Conservation (phyloP, 2,888 invertebrate genomes). For the Brachypterus glaber region DNA sequence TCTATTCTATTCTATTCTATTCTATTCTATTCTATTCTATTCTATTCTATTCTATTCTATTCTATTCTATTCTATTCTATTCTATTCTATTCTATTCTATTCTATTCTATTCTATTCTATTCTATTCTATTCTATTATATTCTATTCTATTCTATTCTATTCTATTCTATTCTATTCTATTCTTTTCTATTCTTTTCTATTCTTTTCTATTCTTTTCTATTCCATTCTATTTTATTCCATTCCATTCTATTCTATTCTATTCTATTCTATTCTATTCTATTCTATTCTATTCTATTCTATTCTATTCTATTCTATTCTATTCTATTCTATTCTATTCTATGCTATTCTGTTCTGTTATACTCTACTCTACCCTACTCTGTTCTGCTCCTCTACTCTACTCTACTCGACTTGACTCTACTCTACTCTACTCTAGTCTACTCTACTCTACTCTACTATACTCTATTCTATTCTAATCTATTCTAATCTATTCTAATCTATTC, state of each 20-base stretch:
- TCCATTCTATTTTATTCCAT: constrained; percentile 12
- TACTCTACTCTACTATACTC: too few species aligned
- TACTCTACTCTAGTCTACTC: too few species aligned
- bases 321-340: constrained; percentile 9
- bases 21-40: too few species aligned
- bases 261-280: constrained; percentile 8
- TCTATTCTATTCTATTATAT: constrained; percentile 7
- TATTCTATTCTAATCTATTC: too few species aligned
- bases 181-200: constrained; percentile 8
- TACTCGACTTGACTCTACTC: too few species aligned
- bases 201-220: constrained; percentile 10
- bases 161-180: constrained; percentile 9
- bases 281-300: constrained; percentile 10
- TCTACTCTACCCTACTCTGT: too few species aligned
- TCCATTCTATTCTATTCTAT: constrained; percentile 7
- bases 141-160: constrained; percentile 7
- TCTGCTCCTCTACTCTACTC: too few species aligned
- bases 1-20: too few species aligned
- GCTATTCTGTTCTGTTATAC: constrained; percentile 9
- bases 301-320: constrained; percentile 6
- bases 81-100: too few species aligned
- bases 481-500: too few species aligned
- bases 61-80: too few species aligned
- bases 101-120: constrained; percentile 11
- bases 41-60: too few species aligned